Percentiles rank a stretch among this genome's conserved stretches.
phyloP scores from a whole-genome alignment of 2,888 invertebrate species.

The Callinectes sapidus region DNA sequence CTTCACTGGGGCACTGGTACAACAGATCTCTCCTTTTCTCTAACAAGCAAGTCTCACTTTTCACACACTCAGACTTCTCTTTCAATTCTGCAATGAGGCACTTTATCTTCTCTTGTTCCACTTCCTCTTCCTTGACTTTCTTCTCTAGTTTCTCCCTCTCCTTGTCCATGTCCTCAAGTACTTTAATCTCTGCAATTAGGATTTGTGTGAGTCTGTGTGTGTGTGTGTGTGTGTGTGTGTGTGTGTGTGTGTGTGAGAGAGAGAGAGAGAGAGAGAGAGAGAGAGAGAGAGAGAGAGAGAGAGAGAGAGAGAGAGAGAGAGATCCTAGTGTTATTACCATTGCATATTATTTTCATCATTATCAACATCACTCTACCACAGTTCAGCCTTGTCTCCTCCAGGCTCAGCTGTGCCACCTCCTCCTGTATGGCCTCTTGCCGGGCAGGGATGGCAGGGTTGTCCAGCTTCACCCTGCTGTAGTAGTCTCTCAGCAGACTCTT shows the following conservation, averaged over 20 bases:
- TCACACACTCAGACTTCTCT: background rate
- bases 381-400: constrained; percentile 50
- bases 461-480: constrained; percentile 43
- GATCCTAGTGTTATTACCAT: background rate
- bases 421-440: background rate
- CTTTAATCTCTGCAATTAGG: constrained; percentile 46
- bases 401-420: constrained; percentile 40
- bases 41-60: background rate
- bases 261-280: background rate
- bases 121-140: background rate
- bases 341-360: background rate
- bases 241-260: too few relatives aligned
- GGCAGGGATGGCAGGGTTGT: constrained; percentile 44
- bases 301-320: background rate
- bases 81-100: background rate
- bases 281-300: background rate
- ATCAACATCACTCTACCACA: constrained; percentile 45
- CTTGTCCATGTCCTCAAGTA: constrained; percentile 31
- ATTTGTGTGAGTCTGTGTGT: too few relatives aligned
- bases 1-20: background rate
- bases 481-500: background rate
- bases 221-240: too few relatives aligned
- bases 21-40: background rate
- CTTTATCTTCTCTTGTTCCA: background rate
- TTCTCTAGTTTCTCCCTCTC: constrained; percentile 14